phyloP scores from a whole-genome alignment of 2,888 invertebrate genomes.

The Dynastes tityus region DNA sequence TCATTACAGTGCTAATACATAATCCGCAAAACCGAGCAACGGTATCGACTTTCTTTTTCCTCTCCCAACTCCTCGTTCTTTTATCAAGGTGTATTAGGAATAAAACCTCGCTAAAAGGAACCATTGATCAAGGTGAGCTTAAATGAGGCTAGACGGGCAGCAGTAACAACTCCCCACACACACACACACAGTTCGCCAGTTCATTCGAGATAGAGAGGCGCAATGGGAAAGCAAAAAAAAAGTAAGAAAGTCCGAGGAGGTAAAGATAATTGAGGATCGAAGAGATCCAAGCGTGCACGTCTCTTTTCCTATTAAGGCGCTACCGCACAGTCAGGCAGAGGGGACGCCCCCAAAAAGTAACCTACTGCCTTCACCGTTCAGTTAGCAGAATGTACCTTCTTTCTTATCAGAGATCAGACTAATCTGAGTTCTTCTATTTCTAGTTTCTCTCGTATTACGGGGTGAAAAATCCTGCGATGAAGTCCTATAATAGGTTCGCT shows the following conservation, averaged over 20 bases:
- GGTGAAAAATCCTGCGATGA: conserved; percentile 65
- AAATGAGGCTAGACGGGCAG: conserved; percentile 53
- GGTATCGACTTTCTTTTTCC: conserved; percentile 3
- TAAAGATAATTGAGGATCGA: conserved; percentile 61
- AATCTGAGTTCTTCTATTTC: conserved; percentile 68
- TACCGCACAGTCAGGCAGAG: background rate
- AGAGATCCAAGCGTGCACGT: conserved; percentile 52
- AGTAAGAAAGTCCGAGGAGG: conserved; percentile 57
- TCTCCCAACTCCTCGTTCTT: background rate
- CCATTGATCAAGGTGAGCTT: conserved; percentile 60
- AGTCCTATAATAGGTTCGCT: conserved; percentile 65
- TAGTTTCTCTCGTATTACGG: conserved; percentile 66
- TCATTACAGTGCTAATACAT: too few species aligned
- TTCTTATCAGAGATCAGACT: conserved; percentile 66
- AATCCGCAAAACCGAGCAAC: too few species aligned
- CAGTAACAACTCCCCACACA: conserved; percentile 27
- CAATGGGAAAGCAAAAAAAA: conserved; percentile 15
- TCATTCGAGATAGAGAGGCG: conserved; percentile 50
- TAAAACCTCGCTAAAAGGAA: conserved; percentile 58
- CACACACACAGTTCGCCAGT: conserved; percentile 34
- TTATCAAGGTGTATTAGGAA: conserved; percentile 56
- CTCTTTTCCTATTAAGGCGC: conserved; percentile 18
- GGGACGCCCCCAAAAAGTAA: background rate
- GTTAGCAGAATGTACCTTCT: conserved; percentile 56
- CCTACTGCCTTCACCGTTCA: conserved; percentile 46